A percentile compares a stretch with the other conserved stretches of the same genome.
phyloP scores from a whole-genome alignment of 2,797 vertebrate genomes.

The Poeciliopsis paucimaculata region DNA sequence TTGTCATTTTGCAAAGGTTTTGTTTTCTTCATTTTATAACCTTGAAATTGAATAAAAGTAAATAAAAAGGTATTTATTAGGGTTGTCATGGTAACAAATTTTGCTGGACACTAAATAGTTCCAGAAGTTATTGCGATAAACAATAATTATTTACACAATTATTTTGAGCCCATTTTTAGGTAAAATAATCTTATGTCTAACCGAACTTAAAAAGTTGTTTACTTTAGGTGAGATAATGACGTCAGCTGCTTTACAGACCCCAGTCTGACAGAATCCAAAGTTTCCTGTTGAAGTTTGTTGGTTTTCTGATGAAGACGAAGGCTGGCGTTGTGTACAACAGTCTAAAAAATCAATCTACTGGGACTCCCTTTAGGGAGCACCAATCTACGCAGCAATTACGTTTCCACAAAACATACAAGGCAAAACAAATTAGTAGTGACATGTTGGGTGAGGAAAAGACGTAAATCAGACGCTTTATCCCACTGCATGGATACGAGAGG shows the following conservation, averaged over 20 bases:
- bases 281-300: background rate
- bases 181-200: background rate
- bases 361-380: constrained; percentile 30
- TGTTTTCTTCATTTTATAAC: background rate
- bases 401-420: constrained; percentile 27
- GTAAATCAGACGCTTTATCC: constrained; percentile 5
- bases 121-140: too few relatives aligned
- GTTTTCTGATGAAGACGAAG: constrained; percentile 1
- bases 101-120: too few relatives aligned
- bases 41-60: background rate
- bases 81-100: too few relatives aligned
- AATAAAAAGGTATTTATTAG: background rate
- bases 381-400: constrained; percentile 29
- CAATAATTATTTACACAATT: too few relatives aligned
- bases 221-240: background rate
- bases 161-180: too few relatives aligned
- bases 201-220: background rate
- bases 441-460: background rate
- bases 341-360: constrained; percentile 9
- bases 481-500: background rate
- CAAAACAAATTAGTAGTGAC: constrained; percentile 43
- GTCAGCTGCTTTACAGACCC: background rate
- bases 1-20: background rate
- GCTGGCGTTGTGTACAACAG: background rate
- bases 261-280: background rate